Evolutionary conservation across 2,113 vertebrate species (phyloP), one percentile per base, ranked within the genome.

Genomic region (Capreolus pygargus): DNA sequence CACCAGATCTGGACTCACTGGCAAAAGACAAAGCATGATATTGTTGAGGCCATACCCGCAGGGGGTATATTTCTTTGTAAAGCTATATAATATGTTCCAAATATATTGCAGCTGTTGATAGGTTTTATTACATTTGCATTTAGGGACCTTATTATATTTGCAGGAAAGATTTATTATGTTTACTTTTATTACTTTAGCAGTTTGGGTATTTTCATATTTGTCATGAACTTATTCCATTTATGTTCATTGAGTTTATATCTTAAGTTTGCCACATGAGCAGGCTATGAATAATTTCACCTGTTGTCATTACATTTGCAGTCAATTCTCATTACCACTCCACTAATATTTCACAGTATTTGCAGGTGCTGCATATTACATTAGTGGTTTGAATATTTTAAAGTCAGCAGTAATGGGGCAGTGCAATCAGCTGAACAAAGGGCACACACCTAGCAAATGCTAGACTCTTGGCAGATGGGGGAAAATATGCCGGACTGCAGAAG

Each of bases 21-120:
- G 97, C 97, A 98, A 96, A 98, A 98, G 98, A 98, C 98, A 99
- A 98, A 99, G 98, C 98, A 97, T 98, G 98, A 98, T 97, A 98
- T 98, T 99, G 98, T 99, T 95, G 95, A 98, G 97, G 97, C 98
- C 96, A 98, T 95, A 98, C 98, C 97, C 98, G 98, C 97, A 98
- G 98, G 98, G 97, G 98, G 98, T 98, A 98, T 98, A 98, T 98
- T 98, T 98, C 98, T 98, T 97, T 97, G 98, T 98, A 98, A 98
- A 98, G 97, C 97, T 98, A 98, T 98, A 98, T 98, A 99, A 98
- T 99, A 99, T 98, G 97, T 98, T 99, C 98, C 97, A 98, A 98
- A 98, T 98, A 99, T 92, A 98, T 89, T 98, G 98, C 98, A 99
- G 99, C 98, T 99, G 99, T 98, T 99, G 99, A 99, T 98, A 99